Percentiles rank a stretch among this genome's conserved stretches.
Conservation (phyloP, 1,140 invertebrate species). For the Brachionus sp. region DNA sequence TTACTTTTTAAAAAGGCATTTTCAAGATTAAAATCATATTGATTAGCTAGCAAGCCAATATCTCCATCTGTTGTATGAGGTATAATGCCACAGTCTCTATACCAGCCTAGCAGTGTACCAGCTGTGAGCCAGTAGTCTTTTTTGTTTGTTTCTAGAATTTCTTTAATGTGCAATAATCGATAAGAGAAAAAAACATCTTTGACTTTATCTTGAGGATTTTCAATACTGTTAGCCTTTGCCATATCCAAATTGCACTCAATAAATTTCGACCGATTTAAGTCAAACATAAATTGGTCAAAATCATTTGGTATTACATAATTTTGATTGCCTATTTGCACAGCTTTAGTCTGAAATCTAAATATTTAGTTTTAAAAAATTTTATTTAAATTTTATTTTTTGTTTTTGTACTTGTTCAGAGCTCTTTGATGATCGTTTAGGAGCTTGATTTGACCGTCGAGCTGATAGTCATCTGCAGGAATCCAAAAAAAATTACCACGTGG, state of each 20-base stretch:
- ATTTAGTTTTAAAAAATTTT: too few relatives aligned
- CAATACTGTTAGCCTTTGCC: background rate
- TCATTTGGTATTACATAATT: background rate
- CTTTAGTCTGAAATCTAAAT: background rate
- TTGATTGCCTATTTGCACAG: background rate
- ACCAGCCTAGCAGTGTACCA: background rate
- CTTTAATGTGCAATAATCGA: background rate
- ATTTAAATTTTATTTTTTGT: background rate
- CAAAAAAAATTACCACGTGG: background rate
- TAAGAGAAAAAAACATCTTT: background rate
- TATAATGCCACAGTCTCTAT: conserved; percentile 2
- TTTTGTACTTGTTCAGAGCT: background rate
- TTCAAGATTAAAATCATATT: background rate
- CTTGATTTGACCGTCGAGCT: background rate
- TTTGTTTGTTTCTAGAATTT: background rate
- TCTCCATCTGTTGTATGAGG: background rate
- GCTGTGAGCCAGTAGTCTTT: background rate
- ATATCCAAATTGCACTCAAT: background rate
- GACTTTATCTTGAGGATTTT: background rate
- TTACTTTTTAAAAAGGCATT: background rate
- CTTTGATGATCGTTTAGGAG: background rate
- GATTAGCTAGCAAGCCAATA: background rate
- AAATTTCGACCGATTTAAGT: background rate
- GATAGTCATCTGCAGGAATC: background rate
- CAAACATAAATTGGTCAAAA: background rate